These are phyloP conservation scores for Steatocranus sp. DNA, from an alignment of 2,797 vertebrate species.

Conservation along the genomic window DNA sequence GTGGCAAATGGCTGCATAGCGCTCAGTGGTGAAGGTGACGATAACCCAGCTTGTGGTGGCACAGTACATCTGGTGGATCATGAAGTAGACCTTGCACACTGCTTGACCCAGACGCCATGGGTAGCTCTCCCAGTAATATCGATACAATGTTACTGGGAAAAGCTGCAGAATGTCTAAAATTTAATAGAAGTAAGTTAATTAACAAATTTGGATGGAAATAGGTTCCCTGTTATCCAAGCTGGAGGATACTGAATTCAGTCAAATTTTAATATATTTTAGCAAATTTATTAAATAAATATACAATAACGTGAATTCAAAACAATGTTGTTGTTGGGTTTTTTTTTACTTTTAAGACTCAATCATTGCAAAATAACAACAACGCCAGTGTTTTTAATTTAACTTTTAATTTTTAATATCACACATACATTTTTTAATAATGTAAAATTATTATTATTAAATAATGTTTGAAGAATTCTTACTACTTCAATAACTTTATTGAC, in stretches of 20 bases:
- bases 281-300: not conserved
- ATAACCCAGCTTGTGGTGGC: slow-evolving; percentile 80
- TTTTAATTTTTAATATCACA: not conserved
- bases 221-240: not conserved
- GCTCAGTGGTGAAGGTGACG: slow-evolving; percentile 74
- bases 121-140: slow-evolving; percentile 82
- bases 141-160: slow-evolving; percentile 75
- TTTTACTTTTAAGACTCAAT: not conserved
- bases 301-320: not conserved
- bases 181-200: not conserved
- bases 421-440: not conserved
- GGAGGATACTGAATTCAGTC: not conserved
- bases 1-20: slow-evolving; percentile 78
- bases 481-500: not conserved
- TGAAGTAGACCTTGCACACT: slow-evolving; percentile 78
- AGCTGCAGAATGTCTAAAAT: slow-evolving; percentile 71
- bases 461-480: not conserved
- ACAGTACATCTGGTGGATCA: slow-evolving; percentile 79
- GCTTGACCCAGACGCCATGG: slow-evolving; percentile 74
- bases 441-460: not conserved
- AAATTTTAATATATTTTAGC: not conserved
- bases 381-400: not conserved
- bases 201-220: not conserved
- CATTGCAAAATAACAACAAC: not conserved
- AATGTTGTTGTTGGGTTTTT: rapidly evolving